phyloP scores from a whole-genome alignment of 2,113 vertebrate species.

The Fulmarus glacialis region DNA sequence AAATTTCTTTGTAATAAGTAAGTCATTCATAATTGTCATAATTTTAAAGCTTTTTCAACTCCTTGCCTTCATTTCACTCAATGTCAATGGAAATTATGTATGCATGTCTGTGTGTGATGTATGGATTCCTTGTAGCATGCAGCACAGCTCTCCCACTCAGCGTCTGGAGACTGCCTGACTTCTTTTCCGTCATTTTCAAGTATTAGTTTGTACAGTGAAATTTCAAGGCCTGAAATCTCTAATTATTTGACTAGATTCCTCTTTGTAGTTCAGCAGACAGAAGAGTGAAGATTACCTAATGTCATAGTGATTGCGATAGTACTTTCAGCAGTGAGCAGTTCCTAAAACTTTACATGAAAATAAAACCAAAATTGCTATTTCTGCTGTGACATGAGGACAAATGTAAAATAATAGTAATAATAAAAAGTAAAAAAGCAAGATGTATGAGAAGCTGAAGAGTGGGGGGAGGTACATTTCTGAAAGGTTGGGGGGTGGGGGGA shows the following conservation, averaged over 20 bases:
- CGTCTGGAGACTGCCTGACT: neutral
- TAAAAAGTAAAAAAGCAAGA: neutral
- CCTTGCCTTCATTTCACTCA: neutral
- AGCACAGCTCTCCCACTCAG: constrained; percentile 9
- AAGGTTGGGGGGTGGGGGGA: neutral
- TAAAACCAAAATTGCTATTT: neutral
- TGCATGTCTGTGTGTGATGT: neutral
- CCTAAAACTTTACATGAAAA: neutral
- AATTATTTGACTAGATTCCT: neutral
- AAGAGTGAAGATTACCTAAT: neutral
- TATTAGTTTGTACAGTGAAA: neutral
- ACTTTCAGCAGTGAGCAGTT: neutral
- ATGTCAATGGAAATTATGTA: neutral
- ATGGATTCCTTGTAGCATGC: neutral
- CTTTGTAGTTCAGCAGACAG: neutral
- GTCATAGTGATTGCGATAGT: neutral
- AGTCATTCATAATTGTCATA: neutral
- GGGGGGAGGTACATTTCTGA: neutral
- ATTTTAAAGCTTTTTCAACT: neutral
- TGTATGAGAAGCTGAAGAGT: constrained; percentile 25
- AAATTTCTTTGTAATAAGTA: neutral
- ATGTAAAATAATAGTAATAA: neutral
- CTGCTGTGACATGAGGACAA: neutral
- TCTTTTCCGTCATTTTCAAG: neutral
- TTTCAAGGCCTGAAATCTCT: neutral